Conservation (phyloP, 2,113 vertebrate genomes). For the Ellobius talpinus region DNA sequence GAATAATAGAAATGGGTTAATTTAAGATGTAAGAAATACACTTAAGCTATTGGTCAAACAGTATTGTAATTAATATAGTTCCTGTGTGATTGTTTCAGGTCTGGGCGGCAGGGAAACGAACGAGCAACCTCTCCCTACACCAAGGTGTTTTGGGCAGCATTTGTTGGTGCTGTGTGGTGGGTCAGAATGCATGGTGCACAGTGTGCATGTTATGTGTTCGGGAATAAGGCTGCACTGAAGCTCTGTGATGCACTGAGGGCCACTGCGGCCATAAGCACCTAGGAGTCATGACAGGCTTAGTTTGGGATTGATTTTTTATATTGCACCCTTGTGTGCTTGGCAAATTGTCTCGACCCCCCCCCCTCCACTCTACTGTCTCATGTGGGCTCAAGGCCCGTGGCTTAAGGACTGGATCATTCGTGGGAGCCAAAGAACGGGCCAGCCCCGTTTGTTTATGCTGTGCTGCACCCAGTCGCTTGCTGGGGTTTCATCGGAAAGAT, state of each 20-base stretch:
- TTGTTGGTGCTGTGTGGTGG: too few relatives aligned
- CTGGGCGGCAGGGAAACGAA: too few relatives aligned
- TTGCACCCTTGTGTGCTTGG: not conserved
- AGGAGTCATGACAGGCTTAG: not conserved
- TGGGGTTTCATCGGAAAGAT: not conserved
- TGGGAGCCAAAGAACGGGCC: not conserved
- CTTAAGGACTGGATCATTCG: not conserved
- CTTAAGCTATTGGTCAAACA: too few relatives aligned
- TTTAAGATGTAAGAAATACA: too few relatives aligned
- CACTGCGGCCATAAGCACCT: not conserved
- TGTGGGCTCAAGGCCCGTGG: not conserved
- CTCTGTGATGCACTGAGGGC: too few relatives aligned
- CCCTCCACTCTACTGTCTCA: not conserved
- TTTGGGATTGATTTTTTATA: not conserved
- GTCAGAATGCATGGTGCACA: rapidly evolving
- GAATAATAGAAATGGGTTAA: too few relatives aligned
- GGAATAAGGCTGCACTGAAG: not conserved
- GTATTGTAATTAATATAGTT: too few relatives aligned
- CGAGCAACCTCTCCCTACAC: too few relatives aligned
- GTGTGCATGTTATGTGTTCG: not conserved
- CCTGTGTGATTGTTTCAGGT: too few relatives aligned
- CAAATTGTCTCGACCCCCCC: too few relatives aligned
- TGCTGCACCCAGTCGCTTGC: not conserved
- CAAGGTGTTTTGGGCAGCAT: not conserved
- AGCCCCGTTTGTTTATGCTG: not conserved